Evolutionary conservation across 2,797 vertebrate genomes (phyloP).

Genomic region (Erithacus rubecula): DNA sequence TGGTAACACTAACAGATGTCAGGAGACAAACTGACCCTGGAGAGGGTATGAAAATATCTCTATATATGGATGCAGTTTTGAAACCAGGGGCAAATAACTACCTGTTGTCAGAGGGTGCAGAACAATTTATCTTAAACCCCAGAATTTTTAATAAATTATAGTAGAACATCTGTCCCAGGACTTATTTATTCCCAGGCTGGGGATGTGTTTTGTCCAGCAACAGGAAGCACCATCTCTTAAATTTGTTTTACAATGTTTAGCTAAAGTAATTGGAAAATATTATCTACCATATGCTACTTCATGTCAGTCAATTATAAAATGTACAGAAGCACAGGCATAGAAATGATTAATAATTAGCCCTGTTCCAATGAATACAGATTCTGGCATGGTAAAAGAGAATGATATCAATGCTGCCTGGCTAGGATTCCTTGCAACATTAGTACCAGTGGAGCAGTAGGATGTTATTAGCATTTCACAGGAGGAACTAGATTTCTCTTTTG

Average conservation of each 20-base stretch:
- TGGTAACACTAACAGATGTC: not conserved
- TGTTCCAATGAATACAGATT: not conserved
- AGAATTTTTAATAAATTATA: not conserved
- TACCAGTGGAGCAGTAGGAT: not conserved
- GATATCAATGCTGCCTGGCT: not conserved
- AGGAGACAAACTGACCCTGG: not conserved
- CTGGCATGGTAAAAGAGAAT: not conserved
- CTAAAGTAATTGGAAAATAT: slow-evolving; percentile 33
- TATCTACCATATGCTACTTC: slow-evolving; percentile 10
- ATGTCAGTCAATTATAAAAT: not conserved
- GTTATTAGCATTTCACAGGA: not conserved
- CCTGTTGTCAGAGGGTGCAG: not conserved
- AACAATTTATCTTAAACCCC: not conserved
- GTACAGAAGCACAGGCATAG: not conserved
- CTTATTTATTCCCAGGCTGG: not conserved
- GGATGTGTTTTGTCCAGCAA: not conserved
- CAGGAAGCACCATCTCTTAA: not conserved
- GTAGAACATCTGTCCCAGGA: not conserved
- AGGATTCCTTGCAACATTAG: not conserved
- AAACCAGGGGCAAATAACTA: not conserved
- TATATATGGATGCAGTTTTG: not conserved
- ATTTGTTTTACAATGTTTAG: not conserved
- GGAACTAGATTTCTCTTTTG: not conserved
- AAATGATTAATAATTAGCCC: not conserved
- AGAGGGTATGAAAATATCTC: not conserved